Percentiles rank a stretch among this genome's conserved stretches.
Evolutionary conservation across 1,140 invertebrate species (phyloP).

Genomic region (Paracyclopina nana): DNA sequence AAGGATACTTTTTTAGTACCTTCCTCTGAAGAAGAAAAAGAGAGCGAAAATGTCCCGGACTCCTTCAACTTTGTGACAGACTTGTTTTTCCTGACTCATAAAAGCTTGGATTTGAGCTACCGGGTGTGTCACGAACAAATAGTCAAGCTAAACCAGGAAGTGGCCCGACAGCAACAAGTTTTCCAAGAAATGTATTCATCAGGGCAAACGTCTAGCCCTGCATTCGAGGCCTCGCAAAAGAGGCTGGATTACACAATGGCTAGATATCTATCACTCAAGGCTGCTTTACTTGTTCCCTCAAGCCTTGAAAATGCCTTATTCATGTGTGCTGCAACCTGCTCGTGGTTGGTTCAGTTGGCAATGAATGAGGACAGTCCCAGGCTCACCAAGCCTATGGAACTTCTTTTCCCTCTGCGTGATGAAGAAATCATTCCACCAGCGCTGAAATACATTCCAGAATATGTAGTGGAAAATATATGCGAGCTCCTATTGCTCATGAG

Average conservation of each 20-base stretch:
- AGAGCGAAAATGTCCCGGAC: constrained; percentile 33
- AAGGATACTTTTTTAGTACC: constrained; percentile 59
- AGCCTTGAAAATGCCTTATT: constrained; percentile 43
- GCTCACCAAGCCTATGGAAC: constrained; percentile 17
- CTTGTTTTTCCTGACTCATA: constrained; percentile 72
- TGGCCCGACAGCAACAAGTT: constrained; percentile 47
- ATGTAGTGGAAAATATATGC: constrained; percentile 67
- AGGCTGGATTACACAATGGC: constrained; percentile 40
- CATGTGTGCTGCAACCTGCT: constrained; percentile 55
- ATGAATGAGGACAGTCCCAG: constrained; percentile 22
- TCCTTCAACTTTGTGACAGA: constrained; percentile 59
- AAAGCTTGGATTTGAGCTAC: constrained; percentile 59
- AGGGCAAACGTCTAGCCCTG: constrained; percentile 31
- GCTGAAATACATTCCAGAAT: constrained; percentile 61
- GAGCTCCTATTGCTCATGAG: constrained; percentile 51
- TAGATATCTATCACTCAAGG: constrained; percentile 33
- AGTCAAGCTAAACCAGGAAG: constrained; percentile 37
- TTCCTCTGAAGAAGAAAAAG: constrained; percentile 30
- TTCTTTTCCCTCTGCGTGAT: constrained; percentile 44
- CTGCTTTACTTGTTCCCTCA: constrained; percentile 47
- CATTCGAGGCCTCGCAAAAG: constrained; percentile 37
- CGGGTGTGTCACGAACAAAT: constrained; percentile 39
- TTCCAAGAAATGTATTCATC: constrained; percentile 38
- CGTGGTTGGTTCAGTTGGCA: constrained; percentile 63
- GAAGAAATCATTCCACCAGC: constrained; percentile 27